Evolutionary conservation across 30 jellyfish, hydroid and myxozoan genomes (phyloP).

Genomic region (Aurelia sp.): DNA sequence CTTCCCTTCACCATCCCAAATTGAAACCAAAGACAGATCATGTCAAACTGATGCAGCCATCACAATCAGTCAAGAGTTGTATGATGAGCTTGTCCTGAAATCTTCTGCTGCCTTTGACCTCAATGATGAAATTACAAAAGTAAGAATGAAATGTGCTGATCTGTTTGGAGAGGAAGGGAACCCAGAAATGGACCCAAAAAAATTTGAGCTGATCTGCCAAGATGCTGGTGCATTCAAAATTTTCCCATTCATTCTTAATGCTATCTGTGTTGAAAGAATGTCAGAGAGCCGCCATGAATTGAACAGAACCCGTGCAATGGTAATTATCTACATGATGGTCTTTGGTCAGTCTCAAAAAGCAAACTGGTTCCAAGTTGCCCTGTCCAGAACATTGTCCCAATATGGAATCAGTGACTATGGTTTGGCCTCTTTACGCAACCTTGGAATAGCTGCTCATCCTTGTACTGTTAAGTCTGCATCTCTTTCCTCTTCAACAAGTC

Average conservation of each 20-base stretch:
- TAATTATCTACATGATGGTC: background rate
- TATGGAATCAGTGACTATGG: conserved; percentile 34
- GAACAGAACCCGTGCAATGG: conserved; percentile 21
- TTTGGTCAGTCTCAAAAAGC: conserved; percentile 34
- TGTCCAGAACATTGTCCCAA: conserved; percentile 35
- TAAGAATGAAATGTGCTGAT: conserved; percentile 17
- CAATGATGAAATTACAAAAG: conserved; percentile 10
- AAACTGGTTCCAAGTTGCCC: conserved; percentile 48
- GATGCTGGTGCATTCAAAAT: conserved; percentile 22
- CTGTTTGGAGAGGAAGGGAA: conserved; percentile 52
- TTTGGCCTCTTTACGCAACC: conserved; percentile 31
- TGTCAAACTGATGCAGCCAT: conserved; percentile 24
- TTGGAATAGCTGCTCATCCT: conserved; percentile 54
- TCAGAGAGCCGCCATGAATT: conserved; percentile 15
- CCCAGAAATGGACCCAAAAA: conserved; percentile 55
- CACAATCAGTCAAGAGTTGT: conserved; percentile 2
- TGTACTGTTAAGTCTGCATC: conserved; percentile 43
- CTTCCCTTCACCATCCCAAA: background rate
- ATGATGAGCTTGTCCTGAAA: conserved; percentile 29
- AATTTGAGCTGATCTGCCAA: conserved; percentile 39
- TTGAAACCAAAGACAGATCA: conserved; percentile 11
- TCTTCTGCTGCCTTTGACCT: conserved; percentile 27
- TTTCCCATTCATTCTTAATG: conserved; percentile 18
- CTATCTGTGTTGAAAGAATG: conserved; percentile 32
- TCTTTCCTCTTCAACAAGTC: conserved; percentile 32